Evolutionary conservation across 2,888 invertebrate genomes (phyloP).

Genomic region (Spialia ferax): DNA sequence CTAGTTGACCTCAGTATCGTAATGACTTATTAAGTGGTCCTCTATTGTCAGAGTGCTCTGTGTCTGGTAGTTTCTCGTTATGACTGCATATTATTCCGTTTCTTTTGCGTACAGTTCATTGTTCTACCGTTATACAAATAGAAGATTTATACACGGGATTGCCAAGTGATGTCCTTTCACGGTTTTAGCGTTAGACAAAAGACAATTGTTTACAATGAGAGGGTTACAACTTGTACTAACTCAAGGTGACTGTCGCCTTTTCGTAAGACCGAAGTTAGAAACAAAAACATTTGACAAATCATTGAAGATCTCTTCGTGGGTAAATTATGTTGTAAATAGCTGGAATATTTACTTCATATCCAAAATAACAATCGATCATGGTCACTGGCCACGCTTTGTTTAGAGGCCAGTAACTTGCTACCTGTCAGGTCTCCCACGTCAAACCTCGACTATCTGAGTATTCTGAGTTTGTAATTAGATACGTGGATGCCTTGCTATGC

Average conservation of each 20-base stretch:
- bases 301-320: background rate
- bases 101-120: constrained; percentile 58
- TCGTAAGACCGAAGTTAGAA: constrained; percentile 12
- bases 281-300: background rate
- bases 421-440: too few relatives aligned
- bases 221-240: constrained; percentile 40
- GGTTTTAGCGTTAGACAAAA: constrained; percentile 63
- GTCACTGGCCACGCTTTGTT: background rate
- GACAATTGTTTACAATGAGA: constrained; percentile 65
- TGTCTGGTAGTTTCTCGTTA: constrained; percentile 30
- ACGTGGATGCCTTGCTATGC: too few relatives aligned
- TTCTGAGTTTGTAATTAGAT: too few relatives aligned
- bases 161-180: constrained; percentile 69
- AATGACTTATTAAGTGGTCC: constrained; percentile 26
- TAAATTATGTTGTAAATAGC: background rate
- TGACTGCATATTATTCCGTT: constrained; percentile 47
- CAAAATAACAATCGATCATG: background rate
- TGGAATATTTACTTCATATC: background rate
- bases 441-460: too few relatives aligned
- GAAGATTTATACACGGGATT: constrained; percentile 55
- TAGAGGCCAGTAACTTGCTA: too few relatives aligned
- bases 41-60: constrained; percentile 21
- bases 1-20: constrained; percentile 25
- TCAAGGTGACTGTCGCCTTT: constrained; percentile 42
- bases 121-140: constrained; percentile 53